Base-by-base conservation (phyloP, 2,888 invertebrate genomes). In the Habroteleia sp. region DNA sequence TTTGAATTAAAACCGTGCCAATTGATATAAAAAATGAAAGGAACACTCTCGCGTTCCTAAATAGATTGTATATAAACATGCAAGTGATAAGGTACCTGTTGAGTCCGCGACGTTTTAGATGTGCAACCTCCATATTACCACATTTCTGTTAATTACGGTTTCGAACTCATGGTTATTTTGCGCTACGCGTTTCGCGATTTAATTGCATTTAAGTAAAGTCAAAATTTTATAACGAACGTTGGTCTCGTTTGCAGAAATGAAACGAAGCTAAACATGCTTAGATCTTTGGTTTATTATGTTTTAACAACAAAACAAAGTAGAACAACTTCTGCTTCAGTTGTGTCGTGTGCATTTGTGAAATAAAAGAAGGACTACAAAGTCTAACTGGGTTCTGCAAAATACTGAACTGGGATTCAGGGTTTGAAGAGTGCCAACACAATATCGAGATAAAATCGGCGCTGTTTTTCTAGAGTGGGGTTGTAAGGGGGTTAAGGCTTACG, bases 381-480 rank as follows among this genome's bases (percentile, higher is more conserved):
- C n/a, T n/a, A n/a, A n/a, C 37, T 23, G 78, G 80, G 83, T 83
- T 82, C 81, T 80, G 79, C 79, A 83, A 81, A 82, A 80, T 77
- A 79, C 63, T 68, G 77, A 77, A 71, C 74, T 66, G 37, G 77
- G 78, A 74, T 82, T 80, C 62, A 78, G 77, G 72, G 69, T 72
- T 16, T 62, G 37, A 63, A 44, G 31, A 60, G 60, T 65, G 62
- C 58, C 69, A 39, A 41, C 46, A 16, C 54, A 50, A 48, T 60
- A 42, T 52, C 31, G 63, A 73, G 73, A 73, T 73, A 56, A 73
- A 65, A 73, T 65, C 74, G 66, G 25, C 48, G 25, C 41, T 52
- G 56, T 41, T 58, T 65, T 56, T 46, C 42, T 33, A 8, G 69
- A 62, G 65, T 54, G 56, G 42, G 58, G 79, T 25, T 35, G 65